Conservation (phyloP, 2,797 vertebrate species). For the Echiichthys vipera region DNA sequence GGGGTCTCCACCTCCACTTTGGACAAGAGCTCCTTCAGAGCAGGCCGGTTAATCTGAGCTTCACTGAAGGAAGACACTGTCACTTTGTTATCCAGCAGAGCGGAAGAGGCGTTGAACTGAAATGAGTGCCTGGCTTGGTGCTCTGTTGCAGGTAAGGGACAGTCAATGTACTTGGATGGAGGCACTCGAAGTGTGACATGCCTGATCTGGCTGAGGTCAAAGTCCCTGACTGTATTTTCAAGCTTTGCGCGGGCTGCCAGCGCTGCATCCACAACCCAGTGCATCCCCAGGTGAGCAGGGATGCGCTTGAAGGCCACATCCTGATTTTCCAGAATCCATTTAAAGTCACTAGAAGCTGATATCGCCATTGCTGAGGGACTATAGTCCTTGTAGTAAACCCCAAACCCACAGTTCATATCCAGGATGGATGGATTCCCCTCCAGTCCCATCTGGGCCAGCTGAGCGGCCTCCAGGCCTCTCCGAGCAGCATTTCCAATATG, state of each 20-base stretch:
- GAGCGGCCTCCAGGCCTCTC: constrained; percentile 90
- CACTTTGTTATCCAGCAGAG: constrained; percentile 88
- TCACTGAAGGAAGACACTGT: constrained; percentile 83
- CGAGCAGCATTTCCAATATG: constrained; percentile 91
- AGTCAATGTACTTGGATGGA: constrained; percentile 88
- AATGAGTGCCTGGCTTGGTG: constrained; percentile 96
- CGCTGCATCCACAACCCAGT: constrained; percentile 93
- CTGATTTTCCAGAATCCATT: constrained; percentile 92
- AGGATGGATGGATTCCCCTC: constrained; percentile 90
- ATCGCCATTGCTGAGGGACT: constrained; percentile 78
- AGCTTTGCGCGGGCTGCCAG: constrained; percentile 83
- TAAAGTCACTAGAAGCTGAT: constrained; percentile 75
- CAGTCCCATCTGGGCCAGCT: constrained; percentile 88
- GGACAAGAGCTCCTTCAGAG: constrained; percentile 83
- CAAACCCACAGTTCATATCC: constrained; percentile 88
- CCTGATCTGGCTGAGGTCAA: constrained; percentile 79
- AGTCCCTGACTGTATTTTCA: constrained; percentile 22
- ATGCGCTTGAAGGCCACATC: constrained; percentile 92
- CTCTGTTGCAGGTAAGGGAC: constrained; percentile 88
- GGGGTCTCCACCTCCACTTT: constrained; percentile 87
- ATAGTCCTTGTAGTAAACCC: constrained; percentile 92
- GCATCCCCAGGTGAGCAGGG: constrained; percentile 93
- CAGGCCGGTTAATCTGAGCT: constrained; percentile 74
- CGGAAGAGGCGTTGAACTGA: constrained; percentile 91
- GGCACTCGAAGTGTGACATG: constrained; percentile 88